phyloP scores from a whole-genome alignment of 2,888 invertebrate genomes.

The Cerastoderma edule region DNA sequence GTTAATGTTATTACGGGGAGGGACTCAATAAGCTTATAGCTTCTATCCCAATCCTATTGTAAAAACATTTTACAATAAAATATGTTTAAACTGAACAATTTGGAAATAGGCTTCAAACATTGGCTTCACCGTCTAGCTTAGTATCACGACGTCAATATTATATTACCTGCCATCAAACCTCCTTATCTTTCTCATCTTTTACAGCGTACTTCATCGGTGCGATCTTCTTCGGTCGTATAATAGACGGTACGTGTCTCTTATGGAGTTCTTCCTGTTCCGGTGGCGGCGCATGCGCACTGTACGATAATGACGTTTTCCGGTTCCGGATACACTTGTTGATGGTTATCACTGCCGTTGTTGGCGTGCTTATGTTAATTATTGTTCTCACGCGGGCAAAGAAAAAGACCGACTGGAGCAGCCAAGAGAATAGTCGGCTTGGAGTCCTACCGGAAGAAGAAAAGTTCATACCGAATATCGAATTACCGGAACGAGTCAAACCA shows the following conservation, averaged over 20 bases:
- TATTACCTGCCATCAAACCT: neutral
- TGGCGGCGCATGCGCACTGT: slow-evolving; percentile 21
- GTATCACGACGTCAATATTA: too few species aligned
- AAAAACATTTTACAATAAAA: too few species aligned
- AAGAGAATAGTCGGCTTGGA: too few species aligned
- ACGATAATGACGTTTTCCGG: slow-evolving; percentile 21
- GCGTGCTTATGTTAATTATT: slow-evolving; percentile 7
- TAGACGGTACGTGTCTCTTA: slow-evolving; percentile 16
- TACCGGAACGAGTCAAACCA: too few species aligned
- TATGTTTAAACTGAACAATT: too few species aligned
- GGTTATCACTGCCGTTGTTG: neutral
- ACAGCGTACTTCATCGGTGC: slow-evolving; percentile 9
- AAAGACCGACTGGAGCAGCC: slow-evolving; percentile 23
- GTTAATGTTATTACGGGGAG: too few species aligned
- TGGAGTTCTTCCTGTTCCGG: slow-evolving; percentile 21
- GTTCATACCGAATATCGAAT: too few species aligned
- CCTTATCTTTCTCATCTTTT: neutral
- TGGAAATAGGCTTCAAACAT: too few species aligned
- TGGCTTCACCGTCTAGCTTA: too few species aligned
- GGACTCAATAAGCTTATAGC: too few species aligned
- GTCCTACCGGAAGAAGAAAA: too few species aligned
- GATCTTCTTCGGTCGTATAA: slow-evolving; percentile 9
- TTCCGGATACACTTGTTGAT: slow-evolving; percentile 7
- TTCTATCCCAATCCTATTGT: too few species aligned
- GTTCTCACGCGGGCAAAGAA: neutral